Base-by-base conservation (phyloP, 1,140 invertebrate genomes). In the Steinernema khuongi region DNA sequence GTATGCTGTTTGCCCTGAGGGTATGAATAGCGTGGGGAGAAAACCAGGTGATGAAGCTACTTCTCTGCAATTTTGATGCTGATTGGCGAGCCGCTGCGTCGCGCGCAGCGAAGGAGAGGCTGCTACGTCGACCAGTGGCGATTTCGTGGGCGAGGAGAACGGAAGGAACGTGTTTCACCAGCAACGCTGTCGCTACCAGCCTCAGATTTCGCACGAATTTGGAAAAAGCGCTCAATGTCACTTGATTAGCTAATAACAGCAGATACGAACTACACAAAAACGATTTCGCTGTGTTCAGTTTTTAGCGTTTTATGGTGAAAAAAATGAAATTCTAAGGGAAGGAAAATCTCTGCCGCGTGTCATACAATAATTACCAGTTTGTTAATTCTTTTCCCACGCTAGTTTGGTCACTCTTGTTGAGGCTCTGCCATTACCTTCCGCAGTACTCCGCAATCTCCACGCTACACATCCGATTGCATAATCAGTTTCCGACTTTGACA, bases 31-130 rank as follows among this genome's bases (percentile, higher is more conserved):
- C 50, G 50, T 60, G 50, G 50, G 50, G 50, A 60, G 50, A 60
- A 60, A 60, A 60, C 50, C 50, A 60, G 50, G 50, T 60, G 50
- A 60, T 60, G 50, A 60, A 60, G 50, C 22, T 22, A 60, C 50
- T 26, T 14, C 36, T 41, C 50, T 60, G 50, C 50, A 60, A 60
- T 26, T n/a, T n/a, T 60, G 50, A 14, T 4, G 50, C 14, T 60
- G 50, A 41, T 41, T 41, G 36, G 36, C n/a, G 36, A 7, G 36
- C 36, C n/a, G 36, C 7, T 41, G 36, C 7, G 36, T 41, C 7
- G 36, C 36, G 36, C n/a, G n/a, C n/a, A n/a, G n/a, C n/a, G n/a
- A n/a, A n/a, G n/a, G n/a, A n/a, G n/a, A n/a, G n/a, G n/a, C n/a
- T n/a, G n/a, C n/a, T n/a, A n/a, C n/a, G n/a, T n/a, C n/a, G n/a